Evolutionary conservation across 1,140 invertebrate species (phyloP), one percentile per base, ranked within the genome.

Genomic region (Achatina immaculata): DNA sequence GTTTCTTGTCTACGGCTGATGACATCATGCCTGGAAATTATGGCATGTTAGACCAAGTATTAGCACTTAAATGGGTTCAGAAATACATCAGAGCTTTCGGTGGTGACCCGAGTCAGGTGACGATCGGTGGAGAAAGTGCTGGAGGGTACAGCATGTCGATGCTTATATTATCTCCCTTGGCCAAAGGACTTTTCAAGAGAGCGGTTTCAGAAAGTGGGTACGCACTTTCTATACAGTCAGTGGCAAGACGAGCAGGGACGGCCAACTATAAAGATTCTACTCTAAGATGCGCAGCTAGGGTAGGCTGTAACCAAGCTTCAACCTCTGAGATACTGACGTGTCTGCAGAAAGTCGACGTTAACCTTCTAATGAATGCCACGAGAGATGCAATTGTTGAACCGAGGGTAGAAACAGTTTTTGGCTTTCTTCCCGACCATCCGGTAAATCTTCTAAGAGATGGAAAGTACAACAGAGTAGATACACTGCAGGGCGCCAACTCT

Each of bases 21-120:
- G 72, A 74, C 65, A 28, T 75, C 42, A 55, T 79, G 62, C 65
- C 80, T 38, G 80, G 80, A 31, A 81, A 81, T 62, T 81, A 77
- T 55, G 80, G 80, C 0, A 51, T 81, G 38, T 66, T 75, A 51
- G 80, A 81, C 31, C 74, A 77, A 48, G n/a, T 48, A 4, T 48
- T 81, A 66, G 80, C 80, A 1, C n/a, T 81, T 45, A 38, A 58
- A 38, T 81, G 80, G 80, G 80, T 81, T 19, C 74, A 81, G 74
- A 66, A 77, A 48, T 51, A 81, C 62, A 81, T 81, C 51, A 3
- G 66, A 31, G 74, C 40, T 19, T 77, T 81, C 42, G 80, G 80
- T 0, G 80, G 80, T 40, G 74, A 81, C 65, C 71, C 42, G 9
- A 34, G 9, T 66, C 66, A 21, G 43, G 65, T 81, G 1, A 76